These are phyloP conservation scores for Tetranychus piercei DNA, from an alignment of 2,888 invertebrate species.

Conservation along the genomic window DNA sequence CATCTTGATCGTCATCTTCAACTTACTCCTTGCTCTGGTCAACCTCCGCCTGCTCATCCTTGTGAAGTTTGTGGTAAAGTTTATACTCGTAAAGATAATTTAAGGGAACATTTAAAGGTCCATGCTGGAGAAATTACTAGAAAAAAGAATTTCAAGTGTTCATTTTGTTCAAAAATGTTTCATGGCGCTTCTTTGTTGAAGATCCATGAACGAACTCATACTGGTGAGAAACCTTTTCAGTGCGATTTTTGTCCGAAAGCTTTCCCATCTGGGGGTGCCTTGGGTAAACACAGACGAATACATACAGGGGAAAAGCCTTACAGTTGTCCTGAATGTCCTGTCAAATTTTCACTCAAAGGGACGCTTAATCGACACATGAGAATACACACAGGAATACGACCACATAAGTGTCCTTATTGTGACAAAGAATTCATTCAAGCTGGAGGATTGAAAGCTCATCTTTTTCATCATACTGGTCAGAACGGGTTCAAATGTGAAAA, in stretches of 20 bases:
- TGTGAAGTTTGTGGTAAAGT: constrained; percentile 45
- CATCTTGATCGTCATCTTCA: constrained; percentile 51
- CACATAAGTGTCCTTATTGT: constrained; percentile 46
- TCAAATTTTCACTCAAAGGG: constrained; percentile 55
- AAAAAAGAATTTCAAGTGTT: constrained; percentile 39
- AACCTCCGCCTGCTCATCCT: constrained; percentile 38
- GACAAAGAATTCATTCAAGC: constrained; percentile 64
- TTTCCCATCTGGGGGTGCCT: constrained; percentile 30
- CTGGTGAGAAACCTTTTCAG: constrained; percentile 32
- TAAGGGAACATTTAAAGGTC: constrained; percentile 48
- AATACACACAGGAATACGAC: constrained; percentile 45
- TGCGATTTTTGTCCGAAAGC: constrained; percentile 31
- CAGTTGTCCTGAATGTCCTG: constrained; percentile 25
- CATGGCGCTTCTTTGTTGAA: constrained; percentile 43
- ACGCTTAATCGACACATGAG: constrained; percentile 56
- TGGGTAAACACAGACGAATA: constrained; percentile 30
- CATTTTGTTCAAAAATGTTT: constrained; percentile 48
- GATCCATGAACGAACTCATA: constrained; percentile 48
- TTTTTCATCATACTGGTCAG: constrained; percentile 52
- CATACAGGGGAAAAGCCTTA: constrained; percentile 30
- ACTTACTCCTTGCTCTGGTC: constrained; percentile 49
- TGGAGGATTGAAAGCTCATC: constrained; percentile 55
- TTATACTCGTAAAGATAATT: constrained; percentile 52
- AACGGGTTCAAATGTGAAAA: constrained; percentile 46
- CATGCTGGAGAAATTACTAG: constrained; percentile 38